A percentile compares a stretch with the other conserved stretches of the same genome.
phyloP scores from a whole-genome alignment of 2,888 invertebrate species.

The Pilophorus perplexus region DNA sequence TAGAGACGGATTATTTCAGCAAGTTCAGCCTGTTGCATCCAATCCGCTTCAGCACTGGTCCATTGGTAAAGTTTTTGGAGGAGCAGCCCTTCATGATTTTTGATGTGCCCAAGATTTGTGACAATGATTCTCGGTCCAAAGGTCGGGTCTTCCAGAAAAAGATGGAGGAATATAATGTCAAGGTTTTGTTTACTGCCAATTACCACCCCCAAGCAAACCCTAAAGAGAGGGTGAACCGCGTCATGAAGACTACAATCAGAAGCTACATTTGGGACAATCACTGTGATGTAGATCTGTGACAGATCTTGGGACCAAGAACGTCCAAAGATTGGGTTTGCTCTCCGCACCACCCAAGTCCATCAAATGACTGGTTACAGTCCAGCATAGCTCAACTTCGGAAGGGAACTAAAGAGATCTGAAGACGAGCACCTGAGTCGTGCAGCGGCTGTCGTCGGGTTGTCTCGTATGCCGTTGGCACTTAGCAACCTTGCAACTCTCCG shows the following conservation, averaged over 20 bases:
- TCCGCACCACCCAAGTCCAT: conserved; percentile 8
- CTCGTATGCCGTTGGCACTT: too few relatives aligned
- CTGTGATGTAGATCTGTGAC: too few relatives aligned
- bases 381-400: conserved; percentile 9
- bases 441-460: too few relatives aligned
- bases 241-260: conserved; percentile 46
- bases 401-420: not conserved
- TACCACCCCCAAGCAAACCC: conserved; percentile 49
- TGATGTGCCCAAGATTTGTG: too few relatives aligned
- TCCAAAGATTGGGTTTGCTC: conserved; percentile 1
- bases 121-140: too few relatives aligned
- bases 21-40: not conserved
- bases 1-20: not conserved
- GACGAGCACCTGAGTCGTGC: too few relatives aligned
- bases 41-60: not conserved
- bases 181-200: too few relatives aligned
- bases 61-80: too few relatives aligned
- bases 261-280: conserved; percentile 37
- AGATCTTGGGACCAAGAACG: not conserved
- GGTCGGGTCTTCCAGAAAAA: too few relatives aligned
- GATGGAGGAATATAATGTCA: too few relatives aligned
- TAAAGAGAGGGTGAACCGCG: conserved; percentile 47
- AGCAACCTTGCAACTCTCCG: too few relatives aligned
- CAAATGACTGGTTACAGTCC: not conserved
- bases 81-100: too few relatives aligned